Evolutionary conservation across 1,140 invertebrate genomes (phyloP).

Genomic region (Diorhabda elongata): DNA sequence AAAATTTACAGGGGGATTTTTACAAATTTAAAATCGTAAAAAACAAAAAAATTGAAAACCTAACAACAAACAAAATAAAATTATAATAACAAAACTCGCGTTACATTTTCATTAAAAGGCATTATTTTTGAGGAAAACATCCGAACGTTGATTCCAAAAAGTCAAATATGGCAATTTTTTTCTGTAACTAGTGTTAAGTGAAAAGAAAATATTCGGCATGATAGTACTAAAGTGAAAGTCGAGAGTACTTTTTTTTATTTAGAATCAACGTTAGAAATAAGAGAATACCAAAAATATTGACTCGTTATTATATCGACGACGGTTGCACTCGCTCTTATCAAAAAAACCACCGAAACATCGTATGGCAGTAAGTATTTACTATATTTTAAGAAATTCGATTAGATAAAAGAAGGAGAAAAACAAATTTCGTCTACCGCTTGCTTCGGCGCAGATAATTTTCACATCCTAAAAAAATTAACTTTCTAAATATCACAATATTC

Average conservation of each 20-base stretch:
- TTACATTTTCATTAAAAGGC: neutral
- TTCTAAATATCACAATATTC: conserved; percentile 33
- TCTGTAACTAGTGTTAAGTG: no score
- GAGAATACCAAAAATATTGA: no score
- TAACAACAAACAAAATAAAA: conserved; percentile 25
- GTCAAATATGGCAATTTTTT: no score
- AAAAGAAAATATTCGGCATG: no score
- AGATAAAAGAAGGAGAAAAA: conserved; percentile 7
- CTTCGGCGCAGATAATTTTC: conserved; percentile 29
- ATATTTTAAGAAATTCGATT: conserved; percentile 4
- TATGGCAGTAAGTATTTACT: conserved; percentile 22
- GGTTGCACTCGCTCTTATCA: neutral
- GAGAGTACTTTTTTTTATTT: no score
- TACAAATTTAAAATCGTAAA: conserved; percentile 29
- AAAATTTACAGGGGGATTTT: conserved; percentile 27
- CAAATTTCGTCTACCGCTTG: neutral
- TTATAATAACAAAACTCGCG: conserved; percentile 23
- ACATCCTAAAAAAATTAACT: conserved; percentile 26
- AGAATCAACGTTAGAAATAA: no score
- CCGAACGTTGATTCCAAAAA: no score
- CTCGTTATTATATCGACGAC: neutral
- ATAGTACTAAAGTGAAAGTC: no score
- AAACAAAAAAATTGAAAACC: conserved; percentile 15
- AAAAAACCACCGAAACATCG: conserved; percentile 28
- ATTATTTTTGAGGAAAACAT: no score